phyloP scores from a whole-genome alignment of 2,113 vertebrate genomes.

The Prinia subflava region DNA sequence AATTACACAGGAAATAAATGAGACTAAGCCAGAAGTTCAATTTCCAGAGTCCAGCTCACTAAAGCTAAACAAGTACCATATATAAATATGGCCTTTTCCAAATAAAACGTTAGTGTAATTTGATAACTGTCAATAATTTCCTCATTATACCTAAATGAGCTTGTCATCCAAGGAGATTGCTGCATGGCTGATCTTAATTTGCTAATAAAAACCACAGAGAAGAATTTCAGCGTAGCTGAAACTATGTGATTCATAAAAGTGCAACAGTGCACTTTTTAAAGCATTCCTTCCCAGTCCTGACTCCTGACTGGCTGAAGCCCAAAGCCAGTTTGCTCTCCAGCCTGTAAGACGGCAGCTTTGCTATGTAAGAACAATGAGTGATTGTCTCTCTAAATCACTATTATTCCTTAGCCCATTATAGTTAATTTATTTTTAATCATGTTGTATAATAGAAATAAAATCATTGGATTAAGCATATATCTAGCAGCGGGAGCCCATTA shows the following conservation, averaged over 20 bases:
- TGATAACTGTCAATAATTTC: slow-evolving; percentile 62
- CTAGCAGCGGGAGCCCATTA: slow-evolving; percentile 57
- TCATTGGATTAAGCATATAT: slow-evolving; percentile 53
- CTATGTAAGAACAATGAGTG: slow-evolving; percentile 46
- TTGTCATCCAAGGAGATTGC: slow-evolving; percentile 41
- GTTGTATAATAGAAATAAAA: slow-evolving; percentile 61
- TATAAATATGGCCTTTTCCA: slow-evolving; percentile 52
- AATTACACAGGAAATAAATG: slow-evolving; percentile 73
- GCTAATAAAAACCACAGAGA: slow-evolving; percentile 51
- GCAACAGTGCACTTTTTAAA: slow-evolving; percentile 33
- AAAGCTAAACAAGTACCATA: slow-evolving; percentile 45
- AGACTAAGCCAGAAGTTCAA: slow-evolving; percentile 61
- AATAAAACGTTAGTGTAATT: slow-evolving; percentile 55
- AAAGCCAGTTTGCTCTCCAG: neutral
- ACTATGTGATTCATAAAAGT: slow-evolving; percentile 38
- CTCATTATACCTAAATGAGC: slow-evolving; percentile 60
- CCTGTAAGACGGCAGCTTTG: slow-evolving; percentile 2
- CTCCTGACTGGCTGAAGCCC: slow-evolving; percentile 11
- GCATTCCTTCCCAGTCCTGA: neutral
- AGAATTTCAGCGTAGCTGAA: slow-evolving; percentile 35
- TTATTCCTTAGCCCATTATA: slow-evolving; percentile 62
- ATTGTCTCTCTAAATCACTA: slow-evolving; percentile 61
- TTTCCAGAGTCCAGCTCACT: slow-evolving; percentile 53
- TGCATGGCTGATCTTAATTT: slow-evolving; percentile 51
- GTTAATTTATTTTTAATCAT: slow-evolving; percentile 71